Conservation (phyloP, 2,888 invertebrate species). For the Sepioteuthis lessoniana region DNA sequence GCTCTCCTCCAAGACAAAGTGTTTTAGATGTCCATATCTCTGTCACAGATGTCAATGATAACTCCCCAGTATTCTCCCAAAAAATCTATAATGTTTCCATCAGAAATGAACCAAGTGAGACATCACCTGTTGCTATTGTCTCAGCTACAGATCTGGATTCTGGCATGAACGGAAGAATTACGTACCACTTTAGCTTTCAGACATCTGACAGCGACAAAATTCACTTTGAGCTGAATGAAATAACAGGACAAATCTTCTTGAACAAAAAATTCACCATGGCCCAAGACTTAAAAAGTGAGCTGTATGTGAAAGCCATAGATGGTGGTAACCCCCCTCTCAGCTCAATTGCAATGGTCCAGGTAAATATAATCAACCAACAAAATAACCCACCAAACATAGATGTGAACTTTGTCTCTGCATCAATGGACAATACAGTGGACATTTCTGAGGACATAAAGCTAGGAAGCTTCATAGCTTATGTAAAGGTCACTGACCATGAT, state of each 20-base stretch:
- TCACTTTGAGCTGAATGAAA: background rate
- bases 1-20: background rate
- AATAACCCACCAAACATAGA: slow-evolving; percentile 23
- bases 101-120: slow-evolving; percentile 9
- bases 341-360: background rate
- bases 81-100: slow-evolving; percentile 49
- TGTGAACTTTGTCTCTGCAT: slow-evolving; percentile 11
- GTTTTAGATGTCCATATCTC: slow-evolving; percentile 52
- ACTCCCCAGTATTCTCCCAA: slow-evolving; percentile 54
- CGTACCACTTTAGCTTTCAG: background rate
- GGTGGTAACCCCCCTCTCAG: background rate
- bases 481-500: slow-evolving; percentile 1
- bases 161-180: background rate
- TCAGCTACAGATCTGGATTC: background rate
- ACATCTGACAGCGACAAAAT: background rate
- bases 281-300: background rate
- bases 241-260: background rate
- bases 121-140: background rate
- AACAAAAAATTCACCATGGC: background rate
- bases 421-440: background rate
- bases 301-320: background rate
- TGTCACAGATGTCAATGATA: slow-evolving; percentile 56
- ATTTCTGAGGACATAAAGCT: background rate
- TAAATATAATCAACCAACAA: background rate
- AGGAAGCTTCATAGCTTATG: background rate